Evolutionary conservation across 2,113 vertebrate species (phyloP).

Genomic region (Cephalopholis sonnerati): DNA sequence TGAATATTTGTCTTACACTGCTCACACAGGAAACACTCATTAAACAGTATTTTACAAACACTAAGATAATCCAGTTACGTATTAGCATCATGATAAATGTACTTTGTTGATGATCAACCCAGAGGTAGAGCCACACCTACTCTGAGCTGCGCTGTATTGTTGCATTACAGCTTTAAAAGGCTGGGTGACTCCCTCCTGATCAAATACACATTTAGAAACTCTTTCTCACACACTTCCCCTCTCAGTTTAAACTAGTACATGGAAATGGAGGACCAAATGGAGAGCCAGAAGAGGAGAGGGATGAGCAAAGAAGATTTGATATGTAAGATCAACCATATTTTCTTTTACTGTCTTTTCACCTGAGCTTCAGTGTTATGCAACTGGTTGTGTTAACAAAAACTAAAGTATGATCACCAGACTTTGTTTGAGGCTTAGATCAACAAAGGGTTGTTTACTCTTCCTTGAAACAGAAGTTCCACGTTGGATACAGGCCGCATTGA

Average conservation of each 20-base stretch:
- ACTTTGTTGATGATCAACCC: slow-evolving; percentile 57
- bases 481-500: neutral
- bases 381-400: neutral
- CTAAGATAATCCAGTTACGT: neutral
- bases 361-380: neutral
- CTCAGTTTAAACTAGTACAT: slow-evolving; percentile 39
- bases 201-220: slow-evolving; percentile 29
- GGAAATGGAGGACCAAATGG: slow-evolving; percentile 82
- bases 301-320: slow-evolving; percentile 82
- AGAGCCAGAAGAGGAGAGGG: slow-evolving; percentile 72
- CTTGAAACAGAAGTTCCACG: neutral
- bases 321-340: slow-evolving; percentile 79
- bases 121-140: slow-evolving; percentile 40
- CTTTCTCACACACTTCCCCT: slow-evolving; percentile 19
- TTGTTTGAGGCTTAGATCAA: neutral
- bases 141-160: neutral
- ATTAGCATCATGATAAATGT: no score
- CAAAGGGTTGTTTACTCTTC: slow-evolving; percentile 4
- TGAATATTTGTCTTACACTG: neutral
- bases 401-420: neutral
- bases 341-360: neutral
- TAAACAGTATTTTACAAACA: neutral
- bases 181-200: slow-evolving; percentile 34
- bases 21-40: neutral
- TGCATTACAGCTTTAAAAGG: slow-evolving; percentile 66